Conservation (phyloP, 2,113 vertebrate genomes). For the Aptenodytes patagonicus region DNA sequence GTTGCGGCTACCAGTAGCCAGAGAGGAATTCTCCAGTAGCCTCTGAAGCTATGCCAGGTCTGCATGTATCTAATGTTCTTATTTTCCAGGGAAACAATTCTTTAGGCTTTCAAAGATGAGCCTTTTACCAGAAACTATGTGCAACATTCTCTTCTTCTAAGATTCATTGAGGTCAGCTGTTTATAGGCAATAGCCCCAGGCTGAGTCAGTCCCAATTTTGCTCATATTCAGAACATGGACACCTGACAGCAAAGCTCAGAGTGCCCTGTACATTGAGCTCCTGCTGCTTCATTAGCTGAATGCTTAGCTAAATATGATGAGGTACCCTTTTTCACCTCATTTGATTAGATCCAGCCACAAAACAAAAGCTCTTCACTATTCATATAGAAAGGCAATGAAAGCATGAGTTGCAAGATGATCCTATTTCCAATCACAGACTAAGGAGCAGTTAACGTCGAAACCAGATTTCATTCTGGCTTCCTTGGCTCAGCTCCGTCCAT, state of each 20-base stretch:
- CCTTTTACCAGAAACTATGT: slow-evolving; percentile 13
- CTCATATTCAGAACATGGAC: not conserved
- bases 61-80: not conserved
- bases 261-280: not conserved
- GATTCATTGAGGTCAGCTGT: not conserved
- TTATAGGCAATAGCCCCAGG: not conserved
- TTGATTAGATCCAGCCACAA: not conserved
- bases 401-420: not conserved
- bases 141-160: not conserved
- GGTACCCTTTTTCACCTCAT: not conserved
- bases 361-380: not conserved
- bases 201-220: not conserved
- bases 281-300: not conserved
- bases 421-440: not conserved
- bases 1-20: slow-evolving; percentile 49
- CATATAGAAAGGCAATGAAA: not conserved
- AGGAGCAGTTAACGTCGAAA: not conserved
- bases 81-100: slow-evolving; percentile 24
- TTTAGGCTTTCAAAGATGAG: not conserved
- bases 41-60: slow-evolving; percentile 50
- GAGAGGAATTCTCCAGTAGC: slow-evolving; percentile 31
- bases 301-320: not conserved
- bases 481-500: not conserved
- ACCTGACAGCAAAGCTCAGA: not conserved
- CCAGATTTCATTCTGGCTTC: not conserved